phyloP scores from a whole-genome alignment of 2,797 vertebrate genomes.

The Tenualosa thibaudeaui region DNA sequence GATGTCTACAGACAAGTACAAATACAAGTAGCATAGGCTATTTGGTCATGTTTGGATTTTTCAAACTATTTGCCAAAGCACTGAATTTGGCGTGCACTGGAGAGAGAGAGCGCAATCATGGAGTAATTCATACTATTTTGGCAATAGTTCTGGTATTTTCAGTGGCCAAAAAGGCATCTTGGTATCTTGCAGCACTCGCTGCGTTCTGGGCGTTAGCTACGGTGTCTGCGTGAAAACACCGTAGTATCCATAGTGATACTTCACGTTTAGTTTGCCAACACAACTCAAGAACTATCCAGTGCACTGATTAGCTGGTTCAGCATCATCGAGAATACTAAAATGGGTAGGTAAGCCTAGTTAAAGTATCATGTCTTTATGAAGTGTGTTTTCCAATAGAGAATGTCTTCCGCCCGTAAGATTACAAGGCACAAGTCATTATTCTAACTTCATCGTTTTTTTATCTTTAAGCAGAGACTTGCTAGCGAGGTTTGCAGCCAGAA shows the following conservation, averaged over 20 bases:
- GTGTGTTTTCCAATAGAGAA: conserved; percentile 1
- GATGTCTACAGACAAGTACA: too few species aligned
- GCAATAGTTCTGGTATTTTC: too few species aligned
- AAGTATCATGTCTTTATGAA: background rate
- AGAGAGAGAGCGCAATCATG: too few species aligned
- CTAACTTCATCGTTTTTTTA: background rate
- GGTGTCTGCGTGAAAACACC: conserved; percentile 39
- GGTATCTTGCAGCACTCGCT: background rate
- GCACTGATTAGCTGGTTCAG: background rate
- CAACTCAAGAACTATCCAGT: background rate
- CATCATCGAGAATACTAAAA: conserved; percentile 26
- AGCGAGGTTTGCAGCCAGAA: background rate
- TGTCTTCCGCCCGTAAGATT: background rate
- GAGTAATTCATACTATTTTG: too few species aligned
- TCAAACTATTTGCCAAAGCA: too few species aligned
- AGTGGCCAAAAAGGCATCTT: too few species aligned
- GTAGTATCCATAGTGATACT: conserved; percentile 62
- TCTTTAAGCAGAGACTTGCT: background rate
- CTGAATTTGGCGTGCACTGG: too few species aligned
- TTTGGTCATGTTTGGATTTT: too few species aligned
- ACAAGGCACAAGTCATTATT: too few species aligned
- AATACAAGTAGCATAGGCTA: too few species aligned
- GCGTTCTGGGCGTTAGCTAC: conserved; percentile 16
- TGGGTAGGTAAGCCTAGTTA: conserved; percentile 57
- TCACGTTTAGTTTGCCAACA: background rate